Percentiles rank a stretch among this genome's conserved stretches.
These are phyloP conservation scores for Heteractis magnifica DNA, from an alignment of 92 coral and sea anemone species.

Conservation along the genomic window DNA sequence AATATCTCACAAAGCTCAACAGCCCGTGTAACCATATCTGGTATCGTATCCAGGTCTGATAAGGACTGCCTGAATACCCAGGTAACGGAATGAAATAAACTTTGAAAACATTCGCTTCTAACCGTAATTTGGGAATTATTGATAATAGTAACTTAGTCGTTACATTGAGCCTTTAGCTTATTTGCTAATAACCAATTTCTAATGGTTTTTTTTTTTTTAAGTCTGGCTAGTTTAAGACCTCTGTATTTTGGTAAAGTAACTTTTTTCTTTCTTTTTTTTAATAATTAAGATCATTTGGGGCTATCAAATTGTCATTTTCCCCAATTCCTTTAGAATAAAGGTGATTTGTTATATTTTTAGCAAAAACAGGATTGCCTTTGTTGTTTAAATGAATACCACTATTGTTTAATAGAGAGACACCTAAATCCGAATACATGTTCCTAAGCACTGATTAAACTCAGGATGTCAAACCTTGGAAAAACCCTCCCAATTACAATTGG, in stretches of 20 bases:
- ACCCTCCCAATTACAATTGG: no score
- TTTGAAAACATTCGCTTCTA: slow-evolving; percentile 23
- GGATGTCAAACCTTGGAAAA: no score
- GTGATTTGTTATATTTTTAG: slow-evolving; percentile 12
- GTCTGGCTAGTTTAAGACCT: no score
- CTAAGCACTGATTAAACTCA: no score
- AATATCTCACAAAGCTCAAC: slow-evolving; percentile 31
- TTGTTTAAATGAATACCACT: slow-evolving; percentile 34
- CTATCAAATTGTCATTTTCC: no score
- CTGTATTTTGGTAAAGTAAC: no score
- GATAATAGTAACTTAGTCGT: slow-evolving; percentile 35
- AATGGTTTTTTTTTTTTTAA: no score
- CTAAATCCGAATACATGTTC: no score
- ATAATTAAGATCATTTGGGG: no score
- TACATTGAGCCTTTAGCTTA: no score
- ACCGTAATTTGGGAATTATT: slow-evolving; percentile 29
- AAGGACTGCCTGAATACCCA: slow-evolving; percentile 28
- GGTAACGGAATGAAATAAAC: slow-evolving; percentile 31
- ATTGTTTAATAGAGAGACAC: slow-evolving; percentile 4
- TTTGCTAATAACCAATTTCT: no score
- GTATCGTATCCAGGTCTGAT: slow-evolving; percentile 37
- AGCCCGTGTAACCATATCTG: slow-evolving; percentile 45
- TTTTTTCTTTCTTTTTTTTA: no score
- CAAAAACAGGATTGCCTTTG: slow-evolving; percentile 35
- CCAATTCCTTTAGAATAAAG: slow-evolving; percentile 1